Conservation (phyloP, 2,113 vertebrate genomes). For the Agelaius phoeniceus region DNA sequence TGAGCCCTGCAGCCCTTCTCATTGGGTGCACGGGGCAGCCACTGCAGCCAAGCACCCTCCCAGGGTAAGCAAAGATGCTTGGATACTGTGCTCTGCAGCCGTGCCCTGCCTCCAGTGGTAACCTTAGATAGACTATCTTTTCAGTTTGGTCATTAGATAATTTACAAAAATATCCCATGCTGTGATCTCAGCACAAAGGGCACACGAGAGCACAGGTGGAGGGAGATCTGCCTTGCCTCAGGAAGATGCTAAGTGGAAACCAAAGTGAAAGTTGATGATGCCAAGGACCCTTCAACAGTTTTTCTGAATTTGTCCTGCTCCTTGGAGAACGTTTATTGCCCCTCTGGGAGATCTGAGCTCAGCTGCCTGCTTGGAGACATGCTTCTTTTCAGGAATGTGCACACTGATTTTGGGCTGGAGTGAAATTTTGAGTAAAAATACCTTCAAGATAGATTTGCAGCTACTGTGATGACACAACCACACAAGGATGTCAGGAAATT, state of each 20-base stretch:
- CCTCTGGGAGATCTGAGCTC: not conserved
- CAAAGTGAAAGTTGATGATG: not conserved
- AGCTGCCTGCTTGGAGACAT: not conserved
- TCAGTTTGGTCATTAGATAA: conserved; percentile 84
- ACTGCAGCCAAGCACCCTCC: conserved; percentile 74
- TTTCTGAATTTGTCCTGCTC: not conserved
- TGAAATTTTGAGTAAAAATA: not conserved
- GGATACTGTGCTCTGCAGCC: conserved; percentile 73
- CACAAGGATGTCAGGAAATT: not conserved
- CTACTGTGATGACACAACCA: not conserved
- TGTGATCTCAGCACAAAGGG: conserved; percentile 65
- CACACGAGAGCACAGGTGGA: not conserved
- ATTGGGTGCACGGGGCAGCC: conserved; percentile 76
- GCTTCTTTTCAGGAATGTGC: not conserved
- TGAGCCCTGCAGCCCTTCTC: conserved; percentile 64
- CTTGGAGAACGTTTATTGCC: not conserved
- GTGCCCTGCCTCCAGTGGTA: conserved; percentile 79
- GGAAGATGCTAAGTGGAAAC: not conserved
- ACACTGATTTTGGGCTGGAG: not conserved
- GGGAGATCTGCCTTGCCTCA: not conserved
- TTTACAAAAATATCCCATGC: conserved; percentile 89
- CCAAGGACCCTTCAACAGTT: not conserved
- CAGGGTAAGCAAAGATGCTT: conserved; percentile 81
- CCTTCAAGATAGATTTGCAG: conserved; percentile 12
- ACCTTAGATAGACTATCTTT: conserved; percentile 85